phyloP scores from a whole-genome alignment of 2,113 vertebrate genomes.

The Chionomys nivalis region DNA sequence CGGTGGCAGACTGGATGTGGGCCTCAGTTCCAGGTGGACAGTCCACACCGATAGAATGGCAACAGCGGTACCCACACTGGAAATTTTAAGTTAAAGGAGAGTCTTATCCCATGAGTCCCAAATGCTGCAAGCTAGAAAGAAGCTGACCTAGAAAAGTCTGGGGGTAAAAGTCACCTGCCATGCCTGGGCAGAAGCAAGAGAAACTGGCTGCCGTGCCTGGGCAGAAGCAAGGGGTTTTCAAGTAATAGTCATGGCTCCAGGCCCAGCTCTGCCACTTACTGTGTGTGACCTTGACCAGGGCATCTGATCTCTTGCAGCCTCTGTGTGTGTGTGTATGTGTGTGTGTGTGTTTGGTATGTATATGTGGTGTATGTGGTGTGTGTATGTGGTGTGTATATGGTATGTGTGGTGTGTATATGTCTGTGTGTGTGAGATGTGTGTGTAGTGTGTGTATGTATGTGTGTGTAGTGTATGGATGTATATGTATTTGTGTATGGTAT shows the following conservation, averaged over 20 bases:
- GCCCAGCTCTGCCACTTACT: not conserved
- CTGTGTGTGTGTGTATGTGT: not conserved
- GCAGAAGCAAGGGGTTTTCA: not conserved
- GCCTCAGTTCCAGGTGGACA: not conserved
- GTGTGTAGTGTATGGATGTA: too few relatives aligned
- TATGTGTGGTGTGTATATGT: too few relatives aligned
- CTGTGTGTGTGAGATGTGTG: too few relatives aligned
- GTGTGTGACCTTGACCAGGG: not conserved
- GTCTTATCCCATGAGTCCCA: not conserved
- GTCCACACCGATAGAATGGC: fast-evolving
- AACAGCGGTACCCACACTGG: not conserved
- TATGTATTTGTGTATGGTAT: too few relatives aligned
- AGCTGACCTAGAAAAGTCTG: not conserved
- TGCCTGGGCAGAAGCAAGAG: not conserved
- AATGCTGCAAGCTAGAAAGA: not conserved
- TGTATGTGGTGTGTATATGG: too few relatives aligned
- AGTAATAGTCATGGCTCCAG: not conserved
- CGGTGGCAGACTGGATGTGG: not conserved
- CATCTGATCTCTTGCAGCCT: not conserved
- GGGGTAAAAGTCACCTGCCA: not conserved
- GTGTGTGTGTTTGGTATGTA: too few relatives aligned
- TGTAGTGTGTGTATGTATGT: too few relatives aligned
- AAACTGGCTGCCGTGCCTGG: not conserved
- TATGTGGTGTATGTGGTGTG: too few relatives aligned
- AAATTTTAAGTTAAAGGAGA: not conserved